Base-by-base conservation (phyloP, 2,888 invertebrate genomes). In the Acrobasis suavella region DNA sequence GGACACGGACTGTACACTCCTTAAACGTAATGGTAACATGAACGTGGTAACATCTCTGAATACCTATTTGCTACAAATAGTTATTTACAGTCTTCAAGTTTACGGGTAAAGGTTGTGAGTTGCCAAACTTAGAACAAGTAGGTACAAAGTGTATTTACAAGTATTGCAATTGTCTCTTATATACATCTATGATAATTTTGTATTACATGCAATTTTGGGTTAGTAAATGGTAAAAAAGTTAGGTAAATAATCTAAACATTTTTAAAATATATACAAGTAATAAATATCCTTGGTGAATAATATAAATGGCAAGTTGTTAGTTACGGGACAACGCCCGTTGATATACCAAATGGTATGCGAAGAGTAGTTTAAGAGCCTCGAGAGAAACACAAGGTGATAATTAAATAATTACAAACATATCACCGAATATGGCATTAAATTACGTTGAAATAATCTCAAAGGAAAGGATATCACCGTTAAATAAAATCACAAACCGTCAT, bases 301-400 rank as follows among this genome's bases (percentile, higher is more conserved):
- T 82, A 84, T 83, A 84, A 83, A 91, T 91, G 91, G 92, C 92
- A 92, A 91, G 91, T 91, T 82, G 88, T 89, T 91, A 90, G 86
- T 87, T 81, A 84, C 73, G 83, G 82, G 83, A 83, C 79, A 72
- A 73, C 77, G 80, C 84, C 74, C 75, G 72, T 22, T 73, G 75
- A 78, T 76, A 80, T 76, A 77, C 71, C 65, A 54, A 59, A 51
- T 61, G 66, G 65, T 66, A 65, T 71, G 66, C 77, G 75, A 80
- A 77, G 74, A 81, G 78, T 71, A 73, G 76, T 78, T 73, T 77
- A 82, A 80, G 82, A 91, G 90, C 91, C 91, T 92, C 91, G 81
- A 83, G 81, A 55, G 62, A 78, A 80, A 82, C 83, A 82, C 83
- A 75, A 75, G 79, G 84, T 80, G 86, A 89, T 78, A 84, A 71